Evolutionary conservation across 2,113 vertebrate species (phyloP).

Genomic region (Thoracochromis brauschi): DNA sequence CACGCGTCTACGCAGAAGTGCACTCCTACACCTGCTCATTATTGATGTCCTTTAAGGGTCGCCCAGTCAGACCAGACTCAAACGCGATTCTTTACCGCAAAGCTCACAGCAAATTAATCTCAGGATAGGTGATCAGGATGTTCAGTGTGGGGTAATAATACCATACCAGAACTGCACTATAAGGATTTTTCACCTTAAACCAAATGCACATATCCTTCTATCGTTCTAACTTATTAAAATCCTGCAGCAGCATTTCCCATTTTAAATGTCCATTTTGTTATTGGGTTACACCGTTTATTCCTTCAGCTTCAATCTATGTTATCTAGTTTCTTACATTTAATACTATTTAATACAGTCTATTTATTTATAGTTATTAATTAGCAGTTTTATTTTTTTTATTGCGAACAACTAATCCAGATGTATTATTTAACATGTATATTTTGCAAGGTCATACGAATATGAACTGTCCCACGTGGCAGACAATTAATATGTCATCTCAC

Average conservation of each 20-base stretch:
- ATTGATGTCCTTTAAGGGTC: conserved; percentile 69
- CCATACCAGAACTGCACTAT: not conserved
- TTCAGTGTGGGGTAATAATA: not conserved
- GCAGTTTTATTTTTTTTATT: not conserved
- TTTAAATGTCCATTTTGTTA: not conserved
- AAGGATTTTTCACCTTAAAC: not conserved
- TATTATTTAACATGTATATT: not conserved
- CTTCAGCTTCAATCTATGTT: not conserved
- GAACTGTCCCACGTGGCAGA: not conserved
- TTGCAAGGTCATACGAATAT: not conserved
- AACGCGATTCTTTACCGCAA: conserved; percentile 52
- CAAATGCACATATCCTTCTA: not conserved
- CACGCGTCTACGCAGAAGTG: conserved; percentile 62
- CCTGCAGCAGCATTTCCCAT: not conserved
- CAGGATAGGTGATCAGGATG: conserved; percentile 52
- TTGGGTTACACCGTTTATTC: not conserved
- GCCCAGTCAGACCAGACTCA: conserved; percentile 48
- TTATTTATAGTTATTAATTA: not conserved
- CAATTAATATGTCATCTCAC: not conserved
- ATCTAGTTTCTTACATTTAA: not conserved
- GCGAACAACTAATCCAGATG: not conserved
- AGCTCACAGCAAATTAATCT: conserved; percentile 63
- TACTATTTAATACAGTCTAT: not conserved
- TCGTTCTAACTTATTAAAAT: not conserved
- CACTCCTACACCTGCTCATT: conserved; percentile 75